These are phyloP conservation scores for Holothuria scabra DNA, from an alignment of 53 echinoderm and acorn worm genomes.

Conservation along the genomic window DNA sequence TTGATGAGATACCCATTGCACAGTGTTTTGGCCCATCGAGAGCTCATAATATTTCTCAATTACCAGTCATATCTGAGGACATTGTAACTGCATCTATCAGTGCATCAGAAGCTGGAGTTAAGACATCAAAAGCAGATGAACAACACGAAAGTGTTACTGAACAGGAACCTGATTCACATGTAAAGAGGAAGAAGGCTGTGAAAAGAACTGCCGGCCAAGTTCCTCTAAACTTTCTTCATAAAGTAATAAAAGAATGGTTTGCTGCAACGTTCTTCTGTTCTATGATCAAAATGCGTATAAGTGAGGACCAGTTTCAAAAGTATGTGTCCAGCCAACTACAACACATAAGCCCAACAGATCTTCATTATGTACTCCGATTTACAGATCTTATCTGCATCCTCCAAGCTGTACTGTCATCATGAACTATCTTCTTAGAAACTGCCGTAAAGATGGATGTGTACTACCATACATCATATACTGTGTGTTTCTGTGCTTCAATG, in stretches of 20 bases:
- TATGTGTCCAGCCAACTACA: background rate
- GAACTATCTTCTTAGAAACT: background rate
- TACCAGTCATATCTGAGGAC: too few species aligned
- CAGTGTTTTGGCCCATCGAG: too few species aligned
- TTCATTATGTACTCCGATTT: constrained; percentile 12
- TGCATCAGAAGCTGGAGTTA: too few species aligned
- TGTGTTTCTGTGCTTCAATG: constrained; percentile 4
- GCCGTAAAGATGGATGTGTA: background rate
- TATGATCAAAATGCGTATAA: background rate
- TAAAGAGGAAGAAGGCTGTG: too few species aligned
- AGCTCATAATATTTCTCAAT: too few species aligned
- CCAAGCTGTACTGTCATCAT: background rate
- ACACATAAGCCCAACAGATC: background rate
- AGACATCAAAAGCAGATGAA: too few species aligned
- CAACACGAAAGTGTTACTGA: too few species aligned
- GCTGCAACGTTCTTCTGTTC: constrained; percentile 11
- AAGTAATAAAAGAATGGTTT: constrained; percentile 24
- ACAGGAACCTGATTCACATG: too few species aligned
- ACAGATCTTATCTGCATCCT: background rate
- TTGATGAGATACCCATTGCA: too few species aligned
- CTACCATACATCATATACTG: background rate
- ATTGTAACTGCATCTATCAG: too few species aligned
- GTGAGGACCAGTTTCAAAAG: background rate
- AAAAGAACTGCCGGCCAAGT: background rate
- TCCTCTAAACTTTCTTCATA: background rate